A percentile compares a stretch with the other conserved stretches of the same genome.
Evolutionary conservation across 2,888 invertebrate genomes (phyloP).

Genomic region (Erebia aethiops): DNA sequence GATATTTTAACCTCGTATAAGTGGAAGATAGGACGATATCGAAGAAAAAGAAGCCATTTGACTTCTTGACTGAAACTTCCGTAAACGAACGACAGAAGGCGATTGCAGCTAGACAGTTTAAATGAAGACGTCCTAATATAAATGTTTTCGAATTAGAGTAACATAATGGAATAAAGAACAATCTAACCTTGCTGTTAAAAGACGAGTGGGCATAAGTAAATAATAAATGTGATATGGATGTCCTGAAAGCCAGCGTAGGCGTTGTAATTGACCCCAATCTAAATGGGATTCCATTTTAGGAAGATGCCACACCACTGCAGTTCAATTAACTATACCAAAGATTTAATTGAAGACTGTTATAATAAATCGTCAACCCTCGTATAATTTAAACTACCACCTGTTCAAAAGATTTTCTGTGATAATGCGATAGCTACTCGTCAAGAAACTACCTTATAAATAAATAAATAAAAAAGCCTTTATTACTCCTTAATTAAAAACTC

Average conservation of each 20-base stretch:
- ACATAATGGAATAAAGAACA: neutral
- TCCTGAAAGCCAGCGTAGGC: conserved; percentile 4
- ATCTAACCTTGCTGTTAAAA: neutral
- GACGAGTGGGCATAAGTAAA: neutral
- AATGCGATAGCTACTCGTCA: too few relatives aligned
- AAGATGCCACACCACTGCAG: neutral
- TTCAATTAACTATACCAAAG: neutral
- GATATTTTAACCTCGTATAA: neutral
- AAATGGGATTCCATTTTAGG: conserved; percentile 1
- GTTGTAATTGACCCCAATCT: neutral
- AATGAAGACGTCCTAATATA: too few relatives aligned
- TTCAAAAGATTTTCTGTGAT: too few relatives aligned
- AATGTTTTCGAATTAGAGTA: too few relatives aligned
- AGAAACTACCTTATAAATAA: too few relatives aligned
- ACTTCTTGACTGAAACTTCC: too few relatives aligned
- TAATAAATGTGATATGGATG: neutral
- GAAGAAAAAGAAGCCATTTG: too few relatives aligned
- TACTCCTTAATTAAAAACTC: too few relatives aligned
- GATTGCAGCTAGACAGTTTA: too few relatives aligned
- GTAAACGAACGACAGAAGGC: too few relatives aligned
- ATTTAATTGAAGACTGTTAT: neutral
- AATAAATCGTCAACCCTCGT: neutral
- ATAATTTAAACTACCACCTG: neutral
- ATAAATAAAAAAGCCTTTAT: too few relatives aligned
- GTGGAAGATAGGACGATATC: neutral